Conservation (phyloP, 2,113 vertebrate species). For the Ranitomeya variabilis region DNA sequence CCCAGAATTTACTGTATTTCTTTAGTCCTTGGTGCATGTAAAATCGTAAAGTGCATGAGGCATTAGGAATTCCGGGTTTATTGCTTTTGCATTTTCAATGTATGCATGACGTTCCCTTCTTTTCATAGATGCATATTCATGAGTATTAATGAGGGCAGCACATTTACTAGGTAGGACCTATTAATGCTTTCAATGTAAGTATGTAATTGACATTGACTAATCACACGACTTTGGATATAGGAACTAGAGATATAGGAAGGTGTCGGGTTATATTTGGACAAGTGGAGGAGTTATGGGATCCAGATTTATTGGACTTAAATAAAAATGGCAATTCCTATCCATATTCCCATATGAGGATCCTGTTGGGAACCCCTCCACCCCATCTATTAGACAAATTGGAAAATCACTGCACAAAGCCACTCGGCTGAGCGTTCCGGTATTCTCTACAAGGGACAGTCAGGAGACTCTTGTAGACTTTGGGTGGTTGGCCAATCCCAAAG, state of each 20-base stretch:
- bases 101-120: not conserved
- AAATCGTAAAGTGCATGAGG: not conserved
- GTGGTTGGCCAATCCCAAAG: too few relatives aligned
- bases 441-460: too few relatives aligned
- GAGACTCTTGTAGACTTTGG: too few relatives aligned
- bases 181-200: not conserved
- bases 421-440: too few relatives aligned
- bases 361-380: too few relatives aligned
- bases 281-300: not conserved
- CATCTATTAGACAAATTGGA: too few relatives aligned
- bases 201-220: slow-evolving; percentile 2
- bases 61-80: not conserved
- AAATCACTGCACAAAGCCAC: too few relatives aligned
- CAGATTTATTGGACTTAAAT: not conserved
- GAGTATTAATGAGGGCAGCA: not conserved
- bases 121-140: not conserved
- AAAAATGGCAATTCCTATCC: too few relatives aligned
- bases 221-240: not conserved
- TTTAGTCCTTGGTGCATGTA: not conserved
- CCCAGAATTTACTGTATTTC: not conserved
- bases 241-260: not conserved
- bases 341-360: too few relatives aligned
- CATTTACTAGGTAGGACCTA: not conserved
- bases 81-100: not conserved
- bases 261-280: not conserved